Evolutionary conservation across 1,140 invertebrate genomes (phyloP).

Genomic region (Drosophila pachea): DNA sequence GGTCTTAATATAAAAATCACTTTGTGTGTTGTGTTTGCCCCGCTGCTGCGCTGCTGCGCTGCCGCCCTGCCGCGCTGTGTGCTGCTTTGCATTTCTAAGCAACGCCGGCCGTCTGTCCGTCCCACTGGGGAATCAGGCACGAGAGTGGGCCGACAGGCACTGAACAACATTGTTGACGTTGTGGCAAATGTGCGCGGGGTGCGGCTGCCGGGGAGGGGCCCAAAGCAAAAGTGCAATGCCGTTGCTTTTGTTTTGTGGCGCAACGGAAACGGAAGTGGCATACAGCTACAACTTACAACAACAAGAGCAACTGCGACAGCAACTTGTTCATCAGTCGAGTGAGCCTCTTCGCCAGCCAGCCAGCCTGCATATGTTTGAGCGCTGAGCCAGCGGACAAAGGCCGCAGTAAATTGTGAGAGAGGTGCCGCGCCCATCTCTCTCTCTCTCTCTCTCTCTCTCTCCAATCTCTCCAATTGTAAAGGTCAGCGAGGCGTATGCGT

Average conservation of each 20-base stretch:
- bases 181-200: constrained; percentile 42
- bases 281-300: constrained; percentile 27
- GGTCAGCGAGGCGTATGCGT: constrained; percentile 74
- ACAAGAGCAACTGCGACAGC: constrained; percentile 20
- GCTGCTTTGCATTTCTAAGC: constrained; percentile 76
- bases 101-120: constrained; percentile 30
- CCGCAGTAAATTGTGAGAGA: constrained; percentile 22
- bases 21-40: constrained; percentile 75
- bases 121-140: constrained; percentile 13
- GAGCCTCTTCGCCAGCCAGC: constrained; percentile 3
- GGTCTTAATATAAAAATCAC: constrained; percentile 78
- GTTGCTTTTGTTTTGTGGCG: constrained; percentile 46
- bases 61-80: constrained; percentile 24
- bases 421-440: constrained; percentile 16
- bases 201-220: constrained; percentile 16
- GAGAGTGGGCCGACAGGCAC: constrained; percentile 3
- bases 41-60: constrained; percentile 26
- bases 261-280: constrained; percentile 62
- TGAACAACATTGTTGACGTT: constrained; percentile 65
- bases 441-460: no score
- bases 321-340: constrained; percentile 49
- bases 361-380: constrained; percentile 52
- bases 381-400: constrained; percentile 26
- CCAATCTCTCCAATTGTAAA: constrained; percentile 60
- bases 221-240: constrained; percentile 42